Percentiles rank a stretch among this genome's conserved stretches.
Conservation (phyloP, 2,113 vertebrate species). For the Centropus bengalensis region DNA sequence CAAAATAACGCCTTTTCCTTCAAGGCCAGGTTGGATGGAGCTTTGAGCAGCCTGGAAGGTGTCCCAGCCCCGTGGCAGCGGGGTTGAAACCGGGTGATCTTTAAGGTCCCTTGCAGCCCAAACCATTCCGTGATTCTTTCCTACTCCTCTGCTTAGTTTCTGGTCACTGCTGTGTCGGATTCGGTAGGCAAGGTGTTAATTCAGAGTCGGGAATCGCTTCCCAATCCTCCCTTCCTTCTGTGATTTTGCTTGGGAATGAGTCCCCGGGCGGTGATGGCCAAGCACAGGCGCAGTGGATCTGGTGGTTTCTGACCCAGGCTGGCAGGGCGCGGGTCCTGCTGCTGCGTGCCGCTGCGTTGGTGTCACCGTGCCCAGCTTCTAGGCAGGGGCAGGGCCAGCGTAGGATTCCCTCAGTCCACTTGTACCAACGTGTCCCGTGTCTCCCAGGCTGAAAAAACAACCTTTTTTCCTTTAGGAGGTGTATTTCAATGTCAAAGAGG, state of each 20-base stretch:
- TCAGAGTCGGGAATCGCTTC: accelerated
- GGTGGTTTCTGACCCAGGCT: neutral
- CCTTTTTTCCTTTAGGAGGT: neutral
- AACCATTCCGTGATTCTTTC: neutral
- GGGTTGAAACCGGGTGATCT: too few relatives aligned
- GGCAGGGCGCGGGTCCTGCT: neutral
- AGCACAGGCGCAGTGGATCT: accelerated
- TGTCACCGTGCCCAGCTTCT: accelerated
- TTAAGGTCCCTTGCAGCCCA: too few relatives aligned
- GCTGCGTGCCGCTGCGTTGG: accelerated
- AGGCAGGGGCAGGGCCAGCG: accelerated
- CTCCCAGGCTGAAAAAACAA: neutral
- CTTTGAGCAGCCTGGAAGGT: too few relatives aligned
- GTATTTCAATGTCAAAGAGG: neutral
- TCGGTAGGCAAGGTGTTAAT: accelerated
- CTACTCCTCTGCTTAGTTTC: neutral
- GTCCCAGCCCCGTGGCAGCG: too few relatives aligned
- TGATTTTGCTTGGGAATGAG: accelerated
- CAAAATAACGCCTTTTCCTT: accelerated
- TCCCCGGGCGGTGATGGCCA: accelerated
- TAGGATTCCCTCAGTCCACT: accelerated
- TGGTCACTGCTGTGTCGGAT: neutral
- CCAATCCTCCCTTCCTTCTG: accelerated
- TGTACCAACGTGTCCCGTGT: neutral
- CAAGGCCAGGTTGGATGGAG: too few relatives aligned